phyloP scores from a whole-genome alignment of 2,797 vertebrate genomes.

The Myripristis murdjan region DNA sequence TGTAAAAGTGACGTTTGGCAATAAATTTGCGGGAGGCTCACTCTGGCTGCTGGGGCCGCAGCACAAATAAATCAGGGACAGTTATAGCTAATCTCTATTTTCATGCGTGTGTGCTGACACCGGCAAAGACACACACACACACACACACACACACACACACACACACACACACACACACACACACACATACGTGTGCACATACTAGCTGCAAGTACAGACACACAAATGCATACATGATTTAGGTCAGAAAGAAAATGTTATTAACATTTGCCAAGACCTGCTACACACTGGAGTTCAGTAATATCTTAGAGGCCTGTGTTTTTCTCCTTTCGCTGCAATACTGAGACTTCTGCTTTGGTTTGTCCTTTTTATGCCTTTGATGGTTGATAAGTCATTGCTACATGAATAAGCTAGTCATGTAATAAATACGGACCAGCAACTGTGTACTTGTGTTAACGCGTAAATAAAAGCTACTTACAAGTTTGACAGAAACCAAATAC shows the following conservation, averaged over 20 bases:
- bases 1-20: constrained; percentile 98
- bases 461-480: not conserved
- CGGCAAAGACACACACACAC: constrained; percentile 76
- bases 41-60: constrained; percentile 85
- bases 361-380: not conserved
- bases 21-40: constrained; percentile 94
- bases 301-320: constrained; percentile 5
- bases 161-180: no score
- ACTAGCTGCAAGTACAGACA: constrained; percentile 3
- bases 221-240: not conserved
- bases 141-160: not conserved
- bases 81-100: constrained; percentile 94
- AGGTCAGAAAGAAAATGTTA: constrained; percentile 7
- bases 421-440: not conserved
- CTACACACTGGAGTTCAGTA: not conserved
- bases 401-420: not conserved
- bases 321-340: not conserved
- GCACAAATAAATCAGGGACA: constrained; percentile 94
- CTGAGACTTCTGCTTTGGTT: no score
- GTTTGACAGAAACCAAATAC: constrained; percentile 15
- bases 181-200: constrained; percentile 4
- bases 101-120: constrained; percentile 60
- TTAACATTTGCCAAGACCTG: not conserved
- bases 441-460: constrained; percentile 1
- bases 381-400: not conserved